Conservation (phyloP, 2,888 invertebrate genomes). For the Sinopyrophorus schimmeli region DNA sequence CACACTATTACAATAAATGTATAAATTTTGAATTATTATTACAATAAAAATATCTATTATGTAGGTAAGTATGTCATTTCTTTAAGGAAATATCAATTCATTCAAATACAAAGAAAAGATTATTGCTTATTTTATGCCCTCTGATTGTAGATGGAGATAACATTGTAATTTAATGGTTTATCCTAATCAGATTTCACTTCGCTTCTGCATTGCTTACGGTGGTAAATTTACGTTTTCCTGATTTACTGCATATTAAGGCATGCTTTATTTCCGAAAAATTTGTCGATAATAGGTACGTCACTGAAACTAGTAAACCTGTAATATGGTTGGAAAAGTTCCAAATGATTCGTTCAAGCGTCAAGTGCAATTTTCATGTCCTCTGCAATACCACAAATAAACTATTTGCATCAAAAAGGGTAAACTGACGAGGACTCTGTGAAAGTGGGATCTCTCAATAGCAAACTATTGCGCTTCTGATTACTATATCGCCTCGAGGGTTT, state of each 20-base stretch:
- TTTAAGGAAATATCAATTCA: too few relatives aligned
- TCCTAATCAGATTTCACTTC: too few relatives aligned
- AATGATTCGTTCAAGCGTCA: constrained; percentile 15
- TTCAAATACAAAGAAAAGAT: too few relatives aligned
- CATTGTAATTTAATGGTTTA: too few relatives aligned
- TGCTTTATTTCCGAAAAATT: neutral
- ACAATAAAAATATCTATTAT: too few relatives aligned
- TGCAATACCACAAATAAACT: constrained; percentile 7
- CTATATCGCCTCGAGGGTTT: neutral
- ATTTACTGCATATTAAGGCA: constrained; percentile 4
- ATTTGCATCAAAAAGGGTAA: neutral
- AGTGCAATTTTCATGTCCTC: constrained; percentile 14
- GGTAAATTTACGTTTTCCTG: too few relatives aligned
- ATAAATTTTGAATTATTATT: too few relatives aligned
- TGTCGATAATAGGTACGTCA: constrained; percentile 5
- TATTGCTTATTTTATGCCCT: too few relatives aligned
- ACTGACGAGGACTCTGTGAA: neutral
- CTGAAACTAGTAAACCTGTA: constrained; percentile 7
- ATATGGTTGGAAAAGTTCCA: constrained; percentile 21
- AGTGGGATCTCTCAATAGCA: neutral
- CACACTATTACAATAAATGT: too few relatives aligned
- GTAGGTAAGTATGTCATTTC: too few relatives aligned
- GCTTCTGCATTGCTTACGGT: too few relatives aligned
- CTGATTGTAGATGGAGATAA: too few relatives aligned
- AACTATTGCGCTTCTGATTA: neutral